Evolutionary conservation across 2,888 invertebrate species (phyloP).

Genomic region (Nebria brevicollis): DNA sequence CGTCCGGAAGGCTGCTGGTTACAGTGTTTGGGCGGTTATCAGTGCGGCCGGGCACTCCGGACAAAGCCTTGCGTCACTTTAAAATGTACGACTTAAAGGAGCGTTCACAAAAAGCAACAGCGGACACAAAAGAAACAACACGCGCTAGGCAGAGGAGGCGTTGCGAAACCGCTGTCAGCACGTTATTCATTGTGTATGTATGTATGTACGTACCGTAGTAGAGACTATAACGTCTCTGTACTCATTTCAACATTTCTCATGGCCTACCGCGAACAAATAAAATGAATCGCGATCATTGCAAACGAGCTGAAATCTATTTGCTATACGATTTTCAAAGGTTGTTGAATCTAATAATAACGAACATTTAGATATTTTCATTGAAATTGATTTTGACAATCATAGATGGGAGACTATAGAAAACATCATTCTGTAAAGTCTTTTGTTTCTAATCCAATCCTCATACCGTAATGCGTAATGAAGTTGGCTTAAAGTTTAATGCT

Average conservation of each 20-base stretch:
- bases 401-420: not conserved
- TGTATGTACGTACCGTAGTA: not conserved
- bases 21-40: conserved; percentile 5
- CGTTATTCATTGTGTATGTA: conserved; percentile 31
- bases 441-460: not conserved
- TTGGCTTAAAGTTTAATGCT: conserved; percentile 4
- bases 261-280: not conserved
- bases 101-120: conserved; percentile 39
- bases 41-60: not conserved
- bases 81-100: conserved; percentile 40
- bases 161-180: conserved; percentile 38
- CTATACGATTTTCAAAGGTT: too few relatives aligned
- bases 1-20: not conserved
- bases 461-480: not conserved
- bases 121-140: conserved; percentile 42
- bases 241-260: not conserved
- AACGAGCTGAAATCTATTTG: too few relatives aligned
- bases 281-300: not conserved
- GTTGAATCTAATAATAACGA: too few relatives aligned
- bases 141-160: conserved; percentile 26
- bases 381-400: too few relatives aligned
- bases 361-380: too few relatives aligned
- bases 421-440: not conserved
- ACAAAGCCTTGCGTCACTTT: conserved; percentile 34
- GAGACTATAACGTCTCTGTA: not conserved